These are phyloP conservation scores for Trissonchulus sp. DNA, from an alignment of 2,888 invertebrate species.

Conservation along the genomic window DNA sequence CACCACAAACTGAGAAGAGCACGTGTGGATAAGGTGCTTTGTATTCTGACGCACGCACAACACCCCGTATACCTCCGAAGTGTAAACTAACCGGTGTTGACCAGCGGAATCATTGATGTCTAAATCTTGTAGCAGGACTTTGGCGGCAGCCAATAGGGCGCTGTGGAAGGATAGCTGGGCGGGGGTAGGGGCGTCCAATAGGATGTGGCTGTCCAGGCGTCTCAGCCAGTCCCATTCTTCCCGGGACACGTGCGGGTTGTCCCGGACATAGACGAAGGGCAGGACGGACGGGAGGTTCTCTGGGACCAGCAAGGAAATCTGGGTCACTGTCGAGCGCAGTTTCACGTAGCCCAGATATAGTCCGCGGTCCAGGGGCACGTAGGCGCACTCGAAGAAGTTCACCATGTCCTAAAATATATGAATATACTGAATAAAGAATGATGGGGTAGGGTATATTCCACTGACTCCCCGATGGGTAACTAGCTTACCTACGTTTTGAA, in stretches of 20 bases:
- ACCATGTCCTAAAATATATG: conserved; percentile 61
- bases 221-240: conserved; percentile 90
- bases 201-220: conserved; percentile 24
- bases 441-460: too few relatives aligned
- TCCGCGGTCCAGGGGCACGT: conserved; percentile 73
- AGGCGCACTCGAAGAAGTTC: conserved; percentile 70
- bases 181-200: conserved; percentile 40
- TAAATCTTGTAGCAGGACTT: conserved; percentile 41
- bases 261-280: conserved; percentile 83
- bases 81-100: conserved; percentile 36
- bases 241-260: conserved; percentile 90
- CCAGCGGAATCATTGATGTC: conserved; percentile 21
- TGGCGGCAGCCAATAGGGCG: conserved; percentile 37
- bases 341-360: conserved; percentile 92
- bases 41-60: too few relatives aligned
- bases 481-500: too few relatives aligned
- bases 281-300: conserved; percentile 86
- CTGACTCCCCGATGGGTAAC: too few relatives aligned
- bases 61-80: too few relatives aligned
- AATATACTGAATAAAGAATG: conserved; percentile 30
- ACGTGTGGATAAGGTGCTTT: too few relatives aligned
- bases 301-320: conserved; percentile 84
- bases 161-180: conserved; percentile 54
- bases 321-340: conserved; percentile 89
- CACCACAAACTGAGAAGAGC: too few relatives aligned